Evolutionary conservation across 2,113 vertebrate species (phyloP).

Genomic region (Neoarius graeffei): DNA sequence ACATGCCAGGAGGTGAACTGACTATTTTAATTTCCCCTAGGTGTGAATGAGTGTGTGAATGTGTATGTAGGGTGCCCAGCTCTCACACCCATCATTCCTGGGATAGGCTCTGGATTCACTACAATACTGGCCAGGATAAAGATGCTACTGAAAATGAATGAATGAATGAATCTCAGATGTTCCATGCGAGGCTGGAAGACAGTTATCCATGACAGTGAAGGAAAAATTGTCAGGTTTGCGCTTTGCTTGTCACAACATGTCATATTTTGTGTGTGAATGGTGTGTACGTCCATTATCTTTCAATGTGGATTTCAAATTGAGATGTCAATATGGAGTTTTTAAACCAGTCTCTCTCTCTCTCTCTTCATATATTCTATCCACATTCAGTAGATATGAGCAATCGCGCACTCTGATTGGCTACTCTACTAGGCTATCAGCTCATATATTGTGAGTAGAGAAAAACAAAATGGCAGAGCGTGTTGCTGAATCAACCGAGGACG

Average conservation of each 20-base stretch:
- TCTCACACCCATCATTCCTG: neutral
- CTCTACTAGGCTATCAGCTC: no score
- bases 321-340: neutral
- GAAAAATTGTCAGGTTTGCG: neutral
- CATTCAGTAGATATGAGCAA: no score
- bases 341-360: neutral
- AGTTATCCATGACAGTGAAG: neutral
- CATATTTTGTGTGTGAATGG: neutral
- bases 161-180: neutral
- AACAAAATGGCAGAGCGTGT: no score
- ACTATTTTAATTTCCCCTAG: neutral
- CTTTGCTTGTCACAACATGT: neutral
- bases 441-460: no score
- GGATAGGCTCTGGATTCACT: neutral
- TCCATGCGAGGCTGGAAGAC: neutral
- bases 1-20: neutral
- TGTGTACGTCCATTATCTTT: neutral
- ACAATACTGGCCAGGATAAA: neutral
- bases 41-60: neutral
- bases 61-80: neutral
- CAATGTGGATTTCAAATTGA: neutral
- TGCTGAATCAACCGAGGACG: no score
- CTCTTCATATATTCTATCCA: neutral
- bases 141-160: neutral
- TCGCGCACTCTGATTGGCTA: no score